phyloP scores from a whole-genome alignment of 1,140 invertebrate species.

The Drosophila truncata region DNA sequence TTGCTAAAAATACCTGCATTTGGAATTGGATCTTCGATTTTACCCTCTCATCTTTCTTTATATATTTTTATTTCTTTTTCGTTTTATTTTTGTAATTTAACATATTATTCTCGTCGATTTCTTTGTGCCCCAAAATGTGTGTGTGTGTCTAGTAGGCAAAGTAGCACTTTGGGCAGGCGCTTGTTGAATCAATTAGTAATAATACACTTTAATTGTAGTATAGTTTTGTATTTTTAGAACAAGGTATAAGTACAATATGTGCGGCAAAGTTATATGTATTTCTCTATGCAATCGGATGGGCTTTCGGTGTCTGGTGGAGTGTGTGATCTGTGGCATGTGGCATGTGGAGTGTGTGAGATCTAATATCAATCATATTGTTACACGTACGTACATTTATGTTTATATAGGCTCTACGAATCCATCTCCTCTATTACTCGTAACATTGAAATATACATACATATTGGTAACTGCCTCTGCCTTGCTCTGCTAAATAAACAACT shows the following conservation, averaged over 20 bases:
- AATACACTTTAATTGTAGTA: constrained; percentile 71
- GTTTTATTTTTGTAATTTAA: constrained; percentile 7
- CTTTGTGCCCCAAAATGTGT: constrained; percentile 42
- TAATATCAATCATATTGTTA: constrained; percentile 59
- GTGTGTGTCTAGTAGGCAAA: constrained; percentile 38
- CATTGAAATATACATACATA: constrained; percentile 75
- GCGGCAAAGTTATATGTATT: constrained; percentile 32
- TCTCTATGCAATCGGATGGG: constrained; percentile 25
- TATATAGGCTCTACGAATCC: constrained; percentile 52
- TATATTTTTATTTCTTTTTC: constrained; percentile 9
- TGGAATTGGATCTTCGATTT: constrained; percentile 37
- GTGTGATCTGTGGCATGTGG: constrained; percentile 5
- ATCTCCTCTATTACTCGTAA: constrained; percentile 60
- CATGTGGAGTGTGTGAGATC: constrained; percentile 41
- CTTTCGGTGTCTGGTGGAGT: not conserved
- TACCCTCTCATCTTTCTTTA: constrained; percentile 3
- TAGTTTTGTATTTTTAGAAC: constrained; percentile 45
- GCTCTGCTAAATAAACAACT: constrained; percentile 53
- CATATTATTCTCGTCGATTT: constrained; percentile 29
- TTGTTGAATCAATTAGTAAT: constrained; percentile 67
- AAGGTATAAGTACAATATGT: constrained; percentile 62
- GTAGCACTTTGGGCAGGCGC: constrained; percentile 78
- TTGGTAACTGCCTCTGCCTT: constrained; percentile 29
- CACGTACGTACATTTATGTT: constrained; percentile 47
- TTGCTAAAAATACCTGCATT: constrained; percentile 81